Conservation (phyloP, 2,797 vertebrate species). For the Bucorvus abyssinicus region DNA sequence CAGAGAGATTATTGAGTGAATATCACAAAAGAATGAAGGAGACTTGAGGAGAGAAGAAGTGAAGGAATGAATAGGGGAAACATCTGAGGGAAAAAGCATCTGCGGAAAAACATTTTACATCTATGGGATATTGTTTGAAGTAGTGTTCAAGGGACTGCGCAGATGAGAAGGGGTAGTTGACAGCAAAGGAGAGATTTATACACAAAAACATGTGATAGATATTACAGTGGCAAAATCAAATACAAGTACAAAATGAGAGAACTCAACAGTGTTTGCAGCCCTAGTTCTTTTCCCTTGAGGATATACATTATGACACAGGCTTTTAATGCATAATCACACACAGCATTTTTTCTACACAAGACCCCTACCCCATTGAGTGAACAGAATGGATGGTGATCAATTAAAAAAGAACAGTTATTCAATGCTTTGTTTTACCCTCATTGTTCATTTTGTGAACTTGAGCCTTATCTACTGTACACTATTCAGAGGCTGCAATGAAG, state of each 20-base stretch:
- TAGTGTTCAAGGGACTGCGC: neutral
- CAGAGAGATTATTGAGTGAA: neutral
- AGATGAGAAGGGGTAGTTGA: neutral
- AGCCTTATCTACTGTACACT: constrained; percentile 35
- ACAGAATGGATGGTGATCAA: constrained; percentile 43
- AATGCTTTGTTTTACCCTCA: constrained; percentile 40
- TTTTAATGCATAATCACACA: neutral
- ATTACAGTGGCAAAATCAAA: neutral
- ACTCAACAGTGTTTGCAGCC: neutral
- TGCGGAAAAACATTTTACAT: neutral
- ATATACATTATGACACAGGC: neutral
- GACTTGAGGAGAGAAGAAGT: neutral
- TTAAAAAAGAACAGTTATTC: constrained; percentile 46
- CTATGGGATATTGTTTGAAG: neutral
- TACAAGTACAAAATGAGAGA: neutral
- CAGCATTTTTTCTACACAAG: neutral
- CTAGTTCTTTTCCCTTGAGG: neutral
- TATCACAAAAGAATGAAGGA: neutral
- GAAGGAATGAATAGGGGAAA: neutral
- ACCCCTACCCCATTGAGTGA: constrained; percentile 1
- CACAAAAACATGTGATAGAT: neutral
- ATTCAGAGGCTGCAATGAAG: constrained; percentile 32
- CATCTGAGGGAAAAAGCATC: neutral
- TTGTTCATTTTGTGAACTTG: constrained; percentile 50
- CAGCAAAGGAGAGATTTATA: neutral